Evolutionary conservation across 2,888 invertebrate species (phyloP), one percentile per base, ranked within the genome.

Genomic region (Thyatira batis): DNA sequence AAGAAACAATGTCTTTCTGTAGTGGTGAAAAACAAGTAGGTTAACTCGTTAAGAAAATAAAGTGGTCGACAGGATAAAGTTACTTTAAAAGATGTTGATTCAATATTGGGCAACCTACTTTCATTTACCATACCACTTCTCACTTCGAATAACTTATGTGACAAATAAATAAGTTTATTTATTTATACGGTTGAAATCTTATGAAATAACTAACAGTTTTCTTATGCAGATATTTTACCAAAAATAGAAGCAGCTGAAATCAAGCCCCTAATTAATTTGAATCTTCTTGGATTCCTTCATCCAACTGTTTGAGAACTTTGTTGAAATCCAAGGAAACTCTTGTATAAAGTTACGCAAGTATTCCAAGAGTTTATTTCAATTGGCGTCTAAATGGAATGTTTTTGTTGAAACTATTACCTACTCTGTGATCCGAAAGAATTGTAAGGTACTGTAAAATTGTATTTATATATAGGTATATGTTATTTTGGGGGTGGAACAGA

Each of bases 251-350:
- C 39, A 33, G 1, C 13, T 11, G 33, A 13, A 33, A 33, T 33
- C 13, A 59, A 53, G 45, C 57, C 48, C 55, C 56, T 28, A n/a
- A 54, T 48, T 52, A 57, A 57, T 57, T 59, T 57, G 49, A 54
- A 54, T 59, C 49, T 54, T 52, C 39, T 17, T 5, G 57, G 57
- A 59, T 57, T 53, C 59, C 54, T 57, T 51, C 52, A 54, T 54
- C 52, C 51, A 57, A 57, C 54, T 54, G 55, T 46, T 44, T 11
- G 28, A 51, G 53, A 59, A 57, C 54, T 59, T 53, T 45, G 52
- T 50, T 51, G 6, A 39, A 39, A 39, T 39, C 39, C 17, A 17
- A 39, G 39, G 39, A 39, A 39, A 17, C 39, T 39, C 39, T 39
- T 39, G 39, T 17, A n/a, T n/a, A 39, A 39, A 8, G 39, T 39